These are phyloP conservation scores for Netelia inedita DNA, from an alignment of 2,888 invertebrate species.

Conservation along the genomic window DNA sequence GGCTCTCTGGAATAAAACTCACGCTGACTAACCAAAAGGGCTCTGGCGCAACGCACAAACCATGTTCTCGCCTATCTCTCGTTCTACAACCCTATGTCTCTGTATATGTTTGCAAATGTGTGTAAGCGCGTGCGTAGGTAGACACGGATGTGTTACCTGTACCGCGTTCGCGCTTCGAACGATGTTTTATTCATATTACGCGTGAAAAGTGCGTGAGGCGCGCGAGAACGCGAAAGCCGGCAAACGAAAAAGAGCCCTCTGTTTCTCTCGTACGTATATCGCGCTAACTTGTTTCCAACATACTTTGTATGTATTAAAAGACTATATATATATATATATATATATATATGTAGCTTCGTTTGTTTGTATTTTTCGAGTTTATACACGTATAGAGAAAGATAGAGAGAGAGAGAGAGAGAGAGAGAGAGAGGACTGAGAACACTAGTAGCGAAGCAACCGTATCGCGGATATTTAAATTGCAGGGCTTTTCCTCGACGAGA, in stretches of 20 bases:
- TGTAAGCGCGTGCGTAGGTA: constrained; percentile 21
- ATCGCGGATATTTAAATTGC: constrained; percentile 79
- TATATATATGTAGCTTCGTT: not conserved
- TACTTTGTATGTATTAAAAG: constrained; percentile 38
- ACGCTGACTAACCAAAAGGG: constrained; percentile 53
- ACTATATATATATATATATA: constrained; percentile 17
- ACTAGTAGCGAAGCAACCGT: constrained; percentile 65
- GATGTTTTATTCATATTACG: constrained; percentile 82
- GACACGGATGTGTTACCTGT: constrained; percentile 49
- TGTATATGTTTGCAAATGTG: constrained; percentile 19
- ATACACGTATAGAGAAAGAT: constrained; percentile 2
- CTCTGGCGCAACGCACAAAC: constrained; percentile 9
- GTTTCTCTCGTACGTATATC: constrained; percentile 42
- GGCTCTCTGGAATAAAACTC: constrained; percentile 31
- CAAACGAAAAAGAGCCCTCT: constrained; percentile 58
- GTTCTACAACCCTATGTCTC: constrained; percentile 33
- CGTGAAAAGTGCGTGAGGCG: constrained; percentile 74
- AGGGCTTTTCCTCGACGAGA: constrained; percentile 77
- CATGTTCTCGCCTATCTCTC: constrained; percentile 12
- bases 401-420: not conserved
- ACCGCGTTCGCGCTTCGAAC: constrained; percentile 65
- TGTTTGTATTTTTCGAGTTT: not conserved
- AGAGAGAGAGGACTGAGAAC: constrained; percentile 6
- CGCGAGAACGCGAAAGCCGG: constrained; percentile 60
- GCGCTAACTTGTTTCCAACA: constrained; percentile 43